Conservation (phyloP, 2,888 invertebrate species). For the Callimorpha dominula region DNA sequence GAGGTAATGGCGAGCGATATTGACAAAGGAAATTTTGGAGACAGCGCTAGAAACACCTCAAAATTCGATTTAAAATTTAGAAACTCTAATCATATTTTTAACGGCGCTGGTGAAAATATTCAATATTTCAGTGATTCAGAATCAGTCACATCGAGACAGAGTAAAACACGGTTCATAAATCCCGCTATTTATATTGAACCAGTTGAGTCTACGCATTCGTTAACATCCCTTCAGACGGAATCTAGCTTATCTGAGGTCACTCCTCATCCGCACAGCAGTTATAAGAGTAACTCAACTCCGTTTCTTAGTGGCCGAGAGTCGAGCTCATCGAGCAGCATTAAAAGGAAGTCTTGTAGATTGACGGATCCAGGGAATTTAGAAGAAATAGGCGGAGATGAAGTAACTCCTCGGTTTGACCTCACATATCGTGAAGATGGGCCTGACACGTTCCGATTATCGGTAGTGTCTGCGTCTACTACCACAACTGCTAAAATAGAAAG, state of each 20-base stretch:
- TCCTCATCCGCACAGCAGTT: conserved; percentile 79
- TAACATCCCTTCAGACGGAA: conserved; percentile 74
- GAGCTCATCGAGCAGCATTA: conserved; percentile 72
- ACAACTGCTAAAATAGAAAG: conserved; percentile 80
- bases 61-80: conserved; percentile 57
- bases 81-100: conserved; percentile 75
- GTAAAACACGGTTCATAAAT: conserved; percentile 86
- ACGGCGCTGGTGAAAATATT: conserved; percentile 79
- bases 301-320: conserved; percentile 75
- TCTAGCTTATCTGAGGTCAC: conserved; percentile 73
- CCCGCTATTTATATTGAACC: conserved; percentile 88
- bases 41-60: conserved; percentile 68
- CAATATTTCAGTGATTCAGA: conserved; percentile 81
- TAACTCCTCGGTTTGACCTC: conserved; percentile 69
- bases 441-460: conserved; percentile 80
- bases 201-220: conserved; percentile 75
- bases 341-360: conserved; percentile 76
- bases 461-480: conserved; percentile 78
- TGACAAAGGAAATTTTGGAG: conserved; percentile 74
- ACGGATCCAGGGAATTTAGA: conserved; percentile 44
- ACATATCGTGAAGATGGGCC: conserved; percentile 77
- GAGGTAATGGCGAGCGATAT: conserved; percentile 73
- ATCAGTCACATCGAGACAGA: conserved; percentile 72
- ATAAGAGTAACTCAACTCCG: conserved; percentile 80
- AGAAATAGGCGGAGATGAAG: conserved; percentile 55